Evolutionary conservation across 2,888 invertebrate species (phyloP).

Genomic region (Muscina levida): DNA sequence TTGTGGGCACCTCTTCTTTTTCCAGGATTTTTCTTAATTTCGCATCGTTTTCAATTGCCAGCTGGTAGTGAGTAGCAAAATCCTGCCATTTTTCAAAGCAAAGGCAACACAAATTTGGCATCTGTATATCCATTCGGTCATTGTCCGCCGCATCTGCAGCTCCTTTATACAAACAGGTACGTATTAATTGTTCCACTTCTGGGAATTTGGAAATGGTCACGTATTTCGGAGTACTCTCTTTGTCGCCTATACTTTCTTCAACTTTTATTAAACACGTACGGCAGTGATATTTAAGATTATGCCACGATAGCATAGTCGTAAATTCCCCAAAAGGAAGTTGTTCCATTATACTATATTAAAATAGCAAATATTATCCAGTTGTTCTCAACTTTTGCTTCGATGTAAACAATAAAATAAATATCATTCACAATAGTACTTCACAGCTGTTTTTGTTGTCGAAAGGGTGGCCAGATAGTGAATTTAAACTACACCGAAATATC

Average conservation of each 20-base stretch:
- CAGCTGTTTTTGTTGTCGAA: too few species aligned
- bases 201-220: conserved; percentile 37
- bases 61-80: conserved; percentile 25
- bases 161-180: neutral
- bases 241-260: neutral
- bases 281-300: conserved; percentile 46
- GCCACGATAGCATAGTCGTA: conserved; percentile 48
- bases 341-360: too few species aligned
- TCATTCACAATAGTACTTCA: too few species aligned
- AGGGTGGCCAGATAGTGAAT: too few species aligned
- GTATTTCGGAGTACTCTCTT: conserved; percentile 17
- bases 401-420: too few species aligned
- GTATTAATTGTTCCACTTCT: neutral
- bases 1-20: conserved; percentile 2
- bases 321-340: too few species aligned
- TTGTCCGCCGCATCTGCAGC: neutral
- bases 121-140: conserved; percentile 32
- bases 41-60: conserved; percentile 19
- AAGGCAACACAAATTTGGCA: conserved; percentile 43
- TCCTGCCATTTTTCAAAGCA: conserved; percentile 55
- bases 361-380: too few species aligned
- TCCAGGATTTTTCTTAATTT: conserved; percentile 34
- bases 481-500: too few species aligned
- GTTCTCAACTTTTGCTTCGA: too few species aligned
- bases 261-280: conserved; percentile 53